Base-by-base conservation (phyloP, 2,113 vertebrate genomes). In the Chiloscyllium plagiosum region DNA sequence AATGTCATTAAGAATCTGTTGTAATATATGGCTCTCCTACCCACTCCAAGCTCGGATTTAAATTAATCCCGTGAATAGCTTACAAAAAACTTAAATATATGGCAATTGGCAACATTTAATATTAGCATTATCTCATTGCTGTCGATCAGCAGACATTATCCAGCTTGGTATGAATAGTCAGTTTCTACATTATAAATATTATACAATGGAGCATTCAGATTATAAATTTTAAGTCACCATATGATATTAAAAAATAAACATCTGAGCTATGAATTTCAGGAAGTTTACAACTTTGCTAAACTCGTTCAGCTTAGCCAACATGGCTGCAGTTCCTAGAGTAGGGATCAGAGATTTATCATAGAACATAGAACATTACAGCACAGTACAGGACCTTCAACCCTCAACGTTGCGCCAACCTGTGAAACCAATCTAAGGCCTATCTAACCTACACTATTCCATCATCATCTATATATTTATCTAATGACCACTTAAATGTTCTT, bases 31-130 rank as follows among this genome's bases (percentile, higher is more conserved):
- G 20, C 26, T 50, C 50, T 50, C 42, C 37, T 70, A 94, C 56
- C 42, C 20, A 68, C 42, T 72, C 72, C 66, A 68, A 50, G 52
- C 17, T 95, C 69, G 6, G 94, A 90, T 29, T 95, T 33, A 12
- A 95, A 47, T 52, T 95, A 29, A 29, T 72, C 22, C 68, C 2
- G 13, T 12, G 47, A 24, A 56, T 15, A 33, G 33, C 42, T 3
- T 42, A 72, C 94, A 95, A 95, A 95, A 95, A 94, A 29, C 22
- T 65, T 17, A 92, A 66, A 37, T 66, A 92, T 19, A 37, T 66
- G 33, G 17, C 22, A 80, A 80, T 80, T 80, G 76, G 89, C 20
- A 17, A n/a, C 20, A 92, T 92, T 92, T 19, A 92, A 93, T 37
- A 47, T 61, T 90, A 26, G 56, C 12, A 72, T 26, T 15, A 29